These are phyloP conservation scores for Cladorhizidae sp. DNA, from an alignment of 37 sponge, comb jelly and placozoan species.

Conservation along the genomic window DNA sequence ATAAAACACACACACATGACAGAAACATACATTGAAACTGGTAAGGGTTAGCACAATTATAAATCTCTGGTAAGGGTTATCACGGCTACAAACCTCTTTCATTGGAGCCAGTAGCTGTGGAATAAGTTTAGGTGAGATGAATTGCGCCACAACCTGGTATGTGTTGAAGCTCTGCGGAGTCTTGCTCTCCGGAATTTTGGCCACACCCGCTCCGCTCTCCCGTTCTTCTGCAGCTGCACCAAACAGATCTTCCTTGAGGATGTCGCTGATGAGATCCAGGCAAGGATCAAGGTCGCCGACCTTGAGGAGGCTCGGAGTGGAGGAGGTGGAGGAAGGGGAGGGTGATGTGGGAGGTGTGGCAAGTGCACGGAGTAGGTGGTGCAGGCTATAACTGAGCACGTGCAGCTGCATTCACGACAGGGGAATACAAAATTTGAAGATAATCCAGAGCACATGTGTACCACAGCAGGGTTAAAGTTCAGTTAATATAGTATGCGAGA, in stretches of 20 bases:
- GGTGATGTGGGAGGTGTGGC: background rate
- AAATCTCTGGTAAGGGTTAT: too few relatives aligned
- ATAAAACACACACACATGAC: too few relatives aligned
- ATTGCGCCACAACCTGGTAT: conserved; percentile 62
- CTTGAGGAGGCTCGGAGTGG: conserved; percentile 22
- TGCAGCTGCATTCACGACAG: conserved; percentile 79
- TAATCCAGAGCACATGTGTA: too few relatives aligned
- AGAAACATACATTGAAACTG: too few relatives aligned
- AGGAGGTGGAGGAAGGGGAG: conserved; percentile 30
- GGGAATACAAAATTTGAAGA: too few relatives aligned
- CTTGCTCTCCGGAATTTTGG: conserved; percentile 83
- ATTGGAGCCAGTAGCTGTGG: conserved; percentile 59
- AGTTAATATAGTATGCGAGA: too few relatives aligned
- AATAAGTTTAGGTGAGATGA: conserved; percentile 63
- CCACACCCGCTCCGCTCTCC: conserved; percentile 60
- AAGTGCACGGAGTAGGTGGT: conserved; percentile 73
- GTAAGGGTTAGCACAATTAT: too few relatives aligned
- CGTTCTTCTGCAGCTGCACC: conserved; percentile 87
- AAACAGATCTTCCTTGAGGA: conserved; percentile 80
- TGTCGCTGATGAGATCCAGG: conserved; percentile 42
- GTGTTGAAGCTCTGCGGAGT: conserved; percentile 61
- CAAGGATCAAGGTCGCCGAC: conserved; percentile 86
- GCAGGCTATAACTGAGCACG: conserved; percentile 77
- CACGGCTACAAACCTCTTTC: conserved; percentile 41
- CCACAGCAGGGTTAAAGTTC: too few relatives aligned